Evolutionary conservation across 2,888 invertebrate genomes (phyloP).

Genomic region (Polyommatus iphigenia): DNA sequence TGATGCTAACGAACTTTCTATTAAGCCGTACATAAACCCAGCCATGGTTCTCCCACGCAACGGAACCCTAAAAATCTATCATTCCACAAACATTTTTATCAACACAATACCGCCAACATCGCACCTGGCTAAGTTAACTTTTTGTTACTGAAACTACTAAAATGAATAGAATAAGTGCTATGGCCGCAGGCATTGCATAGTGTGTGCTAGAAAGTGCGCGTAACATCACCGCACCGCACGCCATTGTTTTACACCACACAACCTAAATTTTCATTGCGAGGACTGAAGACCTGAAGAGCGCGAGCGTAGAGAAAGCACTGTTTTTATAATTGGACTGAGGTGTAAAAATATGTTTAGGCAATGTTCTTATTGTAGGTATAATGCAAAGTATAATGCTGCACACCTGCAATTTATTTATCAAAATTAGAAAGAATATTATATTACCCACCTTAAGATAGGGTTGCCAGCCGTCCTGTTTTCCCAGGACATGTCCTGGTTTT

Average conservation of each 20-base stretch:
- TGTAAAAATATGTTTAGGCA: no score
- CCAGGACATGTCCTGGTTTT: no score
- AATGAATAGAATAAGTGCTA: slow-evolving; percentile 8
- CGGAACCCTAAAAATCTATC: no score
- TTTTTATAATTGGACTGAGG: not conserved
- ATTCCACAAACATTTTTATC: not conserved
- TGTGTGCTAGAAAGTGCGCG: slow-evolving; percentile 14
- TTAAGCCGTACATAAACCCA: no score
- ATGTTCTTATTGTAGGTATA: no score
- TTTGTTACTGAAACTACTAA: slow-evolving; percentile 9
- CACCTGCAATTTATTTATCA: no score
- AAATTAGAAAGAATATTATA: no score
- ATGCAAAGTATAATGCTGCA: no score
- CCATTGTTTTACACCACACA: slow-evolving; percentile 12
- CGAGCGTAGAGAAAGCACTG: not conserved
- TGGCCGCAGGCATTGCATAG: not conserved
- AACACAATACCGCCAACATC: not conserved
- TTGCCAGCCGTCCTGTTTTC: no score
- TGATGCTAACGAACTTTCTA: no score
- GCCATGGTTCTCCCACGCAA: no score
- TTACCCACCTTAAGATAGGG: no score
- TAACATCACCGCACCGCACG: not conserved
- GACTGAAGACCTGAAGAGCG: not conserved
- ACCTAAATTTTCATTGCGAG: not conserved
- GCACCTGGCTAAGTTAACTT: not conserved